Conservation (phyloP, 2,113 vertebrate species). For the Psephotus haematonotus region DNA sequence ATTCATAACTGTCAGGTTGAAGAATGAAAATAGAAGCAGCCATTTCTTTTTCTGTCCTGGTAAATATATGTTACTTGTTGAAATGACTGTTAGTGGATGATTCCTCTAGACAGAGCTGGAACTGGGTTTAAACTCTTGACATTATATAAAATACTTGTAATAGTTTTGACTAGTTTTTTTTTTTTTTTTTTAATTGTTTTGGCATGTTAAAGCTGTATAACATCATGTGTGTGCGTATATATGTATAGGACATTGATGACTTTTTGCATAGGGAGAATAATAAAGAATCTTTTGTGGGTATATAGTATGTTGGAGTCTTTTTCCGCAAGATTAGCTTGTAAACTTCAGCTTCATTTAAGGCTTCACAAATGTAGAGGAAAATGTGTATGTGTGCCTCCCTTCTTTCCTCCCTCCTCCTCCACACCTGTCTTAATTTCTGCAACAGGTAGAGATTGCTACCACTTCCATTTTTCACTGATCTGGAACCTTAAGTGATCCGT, state of each 20-base stretch:
- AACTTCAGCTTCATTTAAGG: neutral
- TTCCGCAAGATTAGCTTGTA: neutral
- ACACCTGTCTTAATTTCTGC: neutral
- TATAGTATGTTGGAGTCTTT: neutral
- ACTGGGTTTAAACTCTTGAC: neutral
- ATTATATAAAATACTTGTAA: neutral
- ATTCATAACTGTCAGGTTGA: neutral
- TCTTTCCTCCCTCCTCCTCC: neutral
- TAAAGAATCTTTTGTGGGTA: neutral
- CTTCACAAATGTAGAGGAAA: neutral
- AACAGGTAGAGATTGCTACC: neutral
- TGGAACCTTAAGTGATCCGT: neutral
- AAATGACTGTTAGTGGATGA: neutral
- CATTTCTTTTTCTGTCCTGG: neutral
- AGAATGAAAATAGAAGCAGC: neutral
- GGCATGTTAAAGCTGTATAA: neutral
- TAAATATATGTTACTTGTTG: neutral
- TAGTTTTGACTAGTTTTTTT: neutral
- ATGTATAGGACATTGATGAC: neutral
- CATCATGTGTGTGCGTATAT: neutral
- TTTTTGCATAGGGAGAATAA: neutral
- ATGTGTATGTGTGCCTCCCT: accelerated
- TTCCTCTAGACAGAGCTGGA: neutral
- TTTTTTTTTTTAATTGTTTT: neutral
- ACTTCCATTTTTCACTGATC: neutral